Base-by-base conservation (phyloP, 2,797 vertebrate species). In the Peromyscus aztecus region DNA sequence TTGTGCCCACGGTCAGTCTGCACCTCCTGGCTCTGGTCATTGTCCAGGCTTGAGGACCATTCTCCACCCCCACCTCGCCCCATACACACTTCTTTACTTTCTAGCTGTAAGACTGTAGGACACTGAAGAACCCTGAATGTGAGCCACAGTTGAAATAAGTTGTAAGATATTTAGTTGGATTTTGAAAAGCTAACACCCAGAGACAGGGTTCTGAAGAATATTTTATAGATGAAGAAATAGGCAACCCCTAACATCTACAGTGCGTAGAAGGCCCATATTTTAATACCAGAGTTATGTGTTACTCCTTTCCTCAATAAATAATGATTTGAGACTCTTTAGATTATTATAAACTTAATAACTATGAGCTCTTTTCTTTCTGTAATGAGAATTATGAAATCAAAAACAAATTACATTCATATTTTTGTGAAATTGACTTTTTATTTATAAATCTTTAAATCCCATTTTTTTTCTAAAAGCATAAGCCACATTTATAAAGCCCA, bases 401-500 rank as follows among this genome's bases (percentile, higher is more conserved):
- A 73, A 95, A 78, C 88, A 77, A 90, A 82, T n/a, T 37, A 16
- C 19, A 10, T 67, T 67, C 77, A 8, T 65, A 77, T 57, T 37
- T 85, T 71, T 71, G 77, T 40, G 21, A 90, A 40, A 69, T 13
- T 89, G 82, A 89, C 31, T 24, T 80, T 88, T 96, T 83, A 78
- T 71, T 88, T 85, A 85, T 43, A 40, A 49, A 69, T 67, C 61
- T 78, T 82, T 43, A 93, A 88, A 59, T 89, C 85, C 77, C 14
- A 1, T n/a, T 40, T 73, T 92, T 75, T 43, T 69, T 90, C 57
- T 89, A 59, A 89, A 40, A 76, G 52, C 46, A 52, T 75, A 75
- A 76, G 59, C 37, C 52, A 2, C 34, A 81, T 94, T 97, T 92
- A 90, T 82, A 80, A 86, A 97, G 76, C 94, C 61, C 27, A 9